Evolutionary conservation across 2,113 vertebrate species (phyloP), one percentile per base, ranked within the genome.

Genomic region (Onychorhynchus coronatus): DNA sequence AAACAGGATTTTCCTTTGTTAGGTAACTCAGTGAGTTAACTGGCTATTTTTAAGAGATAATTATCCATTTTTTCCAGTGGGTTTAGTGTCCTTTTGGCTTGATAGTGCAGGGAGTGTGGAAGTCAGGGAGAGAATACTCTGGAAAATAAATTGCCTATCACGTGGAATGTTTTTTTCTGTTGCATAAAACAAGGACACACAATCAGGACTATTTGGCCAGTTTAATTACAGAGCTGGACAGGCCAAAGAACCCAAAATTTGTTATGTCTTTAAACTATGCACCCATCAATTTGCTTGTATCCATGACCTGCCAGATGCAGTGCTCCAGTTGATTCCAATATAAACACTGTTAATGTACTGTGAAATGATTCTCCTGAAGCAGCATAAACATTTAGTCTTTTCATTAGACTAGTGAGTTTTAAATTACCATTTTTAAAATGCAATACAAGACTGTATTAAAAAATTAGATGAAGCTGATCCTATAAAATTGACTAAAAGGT

Each of bases 311-410:
- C 52, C 89, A 92, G 63, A 66, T 85, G 82, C 63, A 85, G 85
- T n/a, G 50, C 68, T 93, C 52, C 44, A 44, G 81, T 23, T 84
- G 65, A 93, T 79, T 93, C 87, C 86, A 85, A 92, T 91, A 94
- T 53, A 96, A 97, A 96, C 84, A 84, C 42, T 71, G 68, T 85
- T 96, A 90, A 97, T 96, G 92, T 96, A 56, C 72, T 95, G 92
- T 95, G 95, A 97, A 96, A 96, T 94, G 37, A 20, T 83, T 95
- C 91, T 97, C 39, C 80, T 83, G 87, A 91, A 96, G 72, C 74
- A 93, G 68, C 75, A 96, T 22, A 93, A 97, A 95, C 91, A 91
- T 93, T 96, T 91, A 91, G 44, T 82, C 59, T 77, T 91, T 92
- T 89, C 68, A 85, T 95, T 96, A 92, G 35, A 85, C 59, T 52